Evolutionary conservation across 2,888 invertebrate genomes (phyloP).

Genomic region (Empis stercorea): DNA sequence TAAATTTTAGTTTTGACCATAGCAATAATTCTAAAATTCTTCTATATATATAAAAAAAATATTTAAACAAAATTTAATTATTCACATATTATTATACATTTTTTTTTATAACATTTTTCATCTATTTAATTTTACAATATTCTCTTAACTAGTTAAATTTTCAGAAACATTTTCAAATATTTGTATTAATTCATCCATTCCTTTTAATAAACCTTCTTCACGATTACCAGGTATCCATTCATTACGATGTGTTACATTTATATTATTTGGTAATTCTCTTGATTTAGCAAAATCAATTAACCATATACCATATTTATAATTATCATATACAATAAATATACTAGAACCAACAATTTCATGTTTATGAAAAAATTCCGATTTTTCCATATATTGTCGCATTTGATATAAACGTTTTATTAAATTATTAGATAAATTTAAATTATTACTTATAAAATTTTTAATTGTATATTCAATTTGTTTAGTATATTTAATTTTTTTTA

Average conservation of each 20-base stretch:
- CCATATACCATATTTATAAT: constrained; percentile 81
- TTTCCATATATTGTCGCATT: constrained; percentile 66
- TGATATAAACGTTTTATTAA: constrained; percentile 61
- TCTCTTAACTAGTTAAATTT: constrained; percentile 4
- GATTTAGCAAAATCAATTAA: constrained; percentile 97
- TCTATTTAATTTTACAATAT: too few relatives aligned
- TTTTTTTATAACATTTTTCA: too few relatives aligned
- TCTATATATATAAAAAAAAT: too few relatives aligned
- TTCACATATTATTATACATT: too few relatives aligned
- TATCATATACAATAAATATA: constrained; percentile 86
- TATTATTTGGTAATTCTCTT: constrained; percentile 54
- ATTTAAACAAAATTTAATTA: too few relatives aligned
- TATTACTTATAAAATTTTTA: constrained; percentile 56
- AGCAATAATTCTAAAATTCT: too few relatives aligned
- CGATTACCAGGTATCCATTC: constrained; percentile 89
- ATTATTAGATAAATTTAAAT: constrained; percentile 47
- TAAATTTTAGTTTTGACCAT: too few relatives aligned
- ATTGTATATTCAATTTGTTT: constrained; percentile 63
- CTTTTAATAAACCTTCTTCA: constrained; percentile 89
- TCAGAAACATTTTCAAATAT: constrained; percentile 41
- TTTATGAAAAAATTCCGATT: constrained; percentile 67
- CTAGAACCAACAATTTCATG: constrained; percentile 93
- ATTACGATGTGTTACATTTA: constrained; percentile 61
- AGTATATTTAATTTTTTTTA: constrained; percentile 73
- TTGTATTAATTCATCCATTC: constrained; percentile 81